Evolutionary conservation across 2,888 invertebrate genomes (phyloP).

Genomic region (Pollenia amentaria): DNA sequence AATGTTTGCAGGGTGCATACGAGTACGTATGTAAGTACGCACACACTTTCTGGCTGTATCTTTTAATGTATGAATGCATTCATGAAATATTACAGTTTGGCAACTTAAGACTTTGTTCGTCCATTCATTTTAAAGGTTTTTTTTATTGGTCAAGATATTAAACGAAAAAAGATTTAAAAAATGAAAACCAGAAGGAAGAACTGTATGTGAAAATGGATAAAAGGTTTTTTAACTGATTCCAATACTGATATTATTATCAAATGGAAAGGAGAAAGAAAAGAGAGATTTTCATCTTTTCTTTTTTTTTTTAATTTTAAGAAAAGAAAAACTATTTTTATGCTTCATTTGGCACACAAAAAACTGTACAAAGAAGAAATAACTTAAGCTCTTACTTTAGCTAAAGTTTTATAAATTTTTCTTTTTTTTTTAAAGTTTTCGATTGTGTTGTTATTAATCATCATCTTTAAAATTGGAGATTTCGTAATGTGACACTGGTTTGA

Average conservation of each 20-base stretch:
- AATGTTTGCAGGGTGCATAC: too few species aligned
- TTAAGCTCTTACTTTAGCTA: constrained; percentile 59
- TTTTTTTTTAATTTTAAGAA: constrained; percentile 26
- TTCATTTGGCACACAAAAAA: constrained; percentile 64
- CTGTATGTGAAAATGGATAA: constrained; percentile 47
- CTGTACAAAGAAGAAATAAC: constrained; percentile 31
- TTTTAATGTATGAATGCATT: constrained; percentile 49
- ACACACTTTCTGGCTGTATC: not conserved
- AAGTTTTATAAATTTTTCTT: constrained; percentile 38
- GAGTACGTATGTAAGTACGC: not conserved
- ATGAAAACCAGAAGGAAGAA: constrained; percentile 27
- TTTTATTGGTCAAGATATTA: constrained; percentile 57
- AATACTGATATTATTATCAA: constrained; percentile 55
- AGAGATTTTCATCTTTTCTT: constrained; percentile 17
- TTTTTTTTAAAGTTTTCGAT: constrained; percentile 41
- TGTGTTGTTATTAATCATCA: constrained; percentile 61
- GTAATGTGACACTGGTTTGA: constrained; percentile 53
- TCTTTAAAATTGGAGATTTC: constrained; percentile 51
- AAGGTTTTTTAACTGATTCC: constrained; percentile 48
- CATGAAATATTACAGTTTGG: constrained; percentile 69
- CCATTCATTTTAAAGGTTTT: constrained; percentile 32
- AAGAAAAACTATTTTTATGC: constrained; percentile 67
- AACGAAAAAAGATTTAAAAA: constrained; percentile 12
- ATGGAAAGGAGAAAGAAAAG: constrained; percentile 29
- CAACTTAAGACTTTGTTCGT: constrained; percentile 65